Evolutionary conservation across 35 echinoderm and acorn worm genomes (phyloP).

Genomic region (Ophioderma brevispina): DNA sequence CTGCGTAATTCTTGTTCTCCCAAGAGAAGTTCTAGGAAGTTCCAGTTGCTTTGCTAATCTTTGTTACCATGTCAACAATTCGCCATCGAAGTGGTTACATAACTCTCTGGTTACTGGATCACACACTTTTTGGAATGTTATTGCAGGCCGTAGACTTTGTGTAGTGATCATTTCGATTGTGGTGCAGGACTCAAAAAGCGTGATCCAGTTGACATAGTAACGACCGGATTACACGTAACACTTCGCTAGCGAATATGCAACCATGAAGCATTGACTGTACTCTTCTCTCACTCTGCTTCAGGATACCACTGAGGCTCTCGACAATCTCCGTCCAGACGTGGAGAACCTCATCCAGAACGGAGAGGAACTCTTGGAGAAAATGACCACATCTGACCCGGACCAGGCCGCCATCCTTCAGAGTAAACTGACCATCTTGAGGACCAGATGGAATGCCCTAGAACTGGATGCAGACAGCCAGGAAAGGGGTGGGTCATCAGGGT

Average conservation of each 20-base stretch:
- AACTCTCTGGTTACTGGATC: too few species aligned
- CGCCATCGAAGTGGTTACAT: too few species aligned
- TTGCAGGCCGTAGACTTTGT: not conserved
- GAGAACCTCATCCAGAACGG: slow-evolving; percentile 76
- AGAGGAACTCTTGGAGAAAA: slow-evolving; percentile 67
- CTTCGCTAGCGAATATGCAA: too few species aligned
- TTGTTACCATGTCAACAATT: too few species aligned
- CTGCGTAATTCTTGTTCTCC: too few species aligned
- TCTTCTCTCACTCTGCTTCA: slow-evolving; percentile 30
- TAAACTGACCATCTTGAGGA: slow-evolving; percentile 57
- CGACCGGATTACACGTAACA: too few species aligned
- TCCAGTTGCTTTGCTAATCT: too few species aligned
- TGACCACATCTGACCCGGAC: slow-evolving; percentile 49
- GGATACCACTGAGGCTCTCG: slow-evolving; percentile 89
- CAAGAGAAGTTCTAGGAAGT: too few species aligned
- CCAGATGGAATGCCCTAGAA: slow-evolving; percentile 72
- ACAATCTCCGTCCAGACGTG: slow-evolving; percentile 79
- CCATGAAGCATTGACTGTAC: not conserved
- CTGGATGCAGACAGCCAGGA: slow-evolving; percentile 68
- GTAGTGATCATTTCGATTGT: too few species aligned
- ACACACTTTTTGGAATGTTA: not conserved
- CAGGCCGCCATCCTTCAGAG: slow-evolving; percentile 54
- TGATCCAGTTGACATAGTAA: not conserved
- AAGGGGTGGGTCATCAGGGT: slow-evolving; percentile 51
- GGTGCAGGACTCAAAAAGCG: too few species aligned